phyloP scores from a whole-genome alignment of 1,140 invertebrate genomes.

The Anastrepha ludens region DNA sequence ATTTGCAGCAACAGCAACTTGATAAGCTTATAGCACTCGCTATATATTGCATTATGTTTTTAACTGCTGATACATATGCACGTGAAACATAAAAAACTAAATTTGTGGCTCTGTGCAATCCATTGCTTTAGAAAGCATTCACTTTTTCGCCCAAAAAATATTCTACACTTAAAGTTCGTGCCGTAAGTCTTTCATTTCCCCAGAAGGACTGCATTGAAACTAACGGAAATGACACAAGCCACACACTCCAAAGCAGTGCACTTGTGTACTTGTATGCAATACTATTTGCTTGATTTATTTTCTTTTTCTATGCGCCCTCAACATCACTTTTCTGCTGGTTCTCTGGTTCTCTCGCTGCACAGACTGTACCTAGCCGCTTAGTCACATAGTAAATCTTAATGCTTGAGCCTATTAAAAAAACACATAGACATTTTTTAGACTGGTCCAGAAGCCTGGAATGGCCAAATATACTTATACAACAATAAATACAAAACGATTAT shows the following conservation, averaged over 20 bases:
- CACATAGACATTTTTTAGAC: too few species aligned
- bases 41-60: too few species aligned
- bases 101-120: too few species aligned
- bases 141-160: not conserved
- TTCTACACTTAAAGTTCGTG: not conserved
- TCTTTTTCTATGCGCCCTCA: not conserved
- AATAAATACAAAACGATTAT: not conserved
- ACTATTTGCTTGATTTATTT: constrained; percentile 7
- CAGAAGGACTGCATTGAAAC: not conserved
- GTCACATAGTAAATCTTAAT: not conserved
- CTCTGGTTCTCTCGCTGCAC: not conserved
- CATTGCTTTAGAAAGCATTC: too few species aligned
- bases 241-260: not conserved
- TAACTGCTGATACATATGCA: too few species aligned
- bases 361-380: constrained; percentile 9
- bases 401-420: not conserved
- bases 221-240: not conserved
- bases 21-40: too few species aligned
- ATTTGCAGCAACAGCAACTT: too few species aligned
- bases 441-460: not conserved
- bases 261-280: too few species aligned
- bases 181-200: not conserved
- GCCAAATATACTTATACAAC: not conserved
- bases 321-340: not conserved
- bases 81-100: too few species aligned